Base-by-base conservation (phyloP, 2,797 vertebrate species). In the Chaunax sp. region DNA sequence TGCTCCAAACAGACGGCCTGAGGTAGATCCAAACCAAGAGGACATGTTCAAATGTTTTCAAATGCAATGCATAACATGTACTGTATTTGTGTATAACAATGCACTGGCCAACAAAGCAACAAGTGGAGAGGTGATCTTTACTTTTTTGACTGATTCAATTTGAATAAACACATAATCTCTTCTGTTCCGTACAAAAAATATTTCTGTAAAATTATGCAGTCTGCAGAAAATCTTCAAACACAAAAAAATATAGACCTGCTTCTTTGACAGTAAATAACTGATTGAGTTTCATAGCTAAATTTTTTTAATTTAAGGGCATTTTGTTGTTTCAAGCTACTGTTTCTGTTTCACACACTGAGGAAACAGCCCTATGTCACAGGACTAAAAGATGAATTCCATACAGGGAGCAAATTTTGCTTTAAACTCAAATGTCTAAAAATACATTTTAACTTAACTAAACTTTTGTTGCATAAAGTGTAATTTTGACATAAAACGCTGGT, bases 1-100 rank as follows among this genome's bases (percentile, higher is more conserved):
- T 80, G 93, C 90, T 93, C 95, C 95, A 87, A 97, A 96, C 92
- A 96, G 92, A 93, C 95, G 95, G 91, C 96, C 96, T 97, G 88
- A n/a, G 19, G 80, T 2, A 56, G n/a, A 77, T 22, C 37, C 62
- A 66, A 62, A 72, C 19, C 59, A 33, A 68, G 33, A 4, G 49
- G n/a, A 67, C 8, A 12, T 46, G 46, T 62, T 83, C 46, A 83
- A 57, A 67, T 65, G 33, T 41, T 72, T 57, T 59, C 55, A 57
- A 37, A 64, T 54, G 28, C 53, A 49, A 43, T 56, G 49, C 56
- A 59, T 19, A 35, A 40, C 23, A 64, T 35, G 33, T n/a, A n/a
- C n/a, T n/a, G n/a, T 11, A 35, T 35, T 35, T 35, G 15, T 43
- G 20, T 47, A 13, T 15, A 46, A 52, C 49, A 64, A 33, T 26